Evolutionary conservation across 2,113 vertebrate genomes (phyloP), one percentile per base, ranked within the genome.

Genomic region (Ameiurus melas): DNA sequence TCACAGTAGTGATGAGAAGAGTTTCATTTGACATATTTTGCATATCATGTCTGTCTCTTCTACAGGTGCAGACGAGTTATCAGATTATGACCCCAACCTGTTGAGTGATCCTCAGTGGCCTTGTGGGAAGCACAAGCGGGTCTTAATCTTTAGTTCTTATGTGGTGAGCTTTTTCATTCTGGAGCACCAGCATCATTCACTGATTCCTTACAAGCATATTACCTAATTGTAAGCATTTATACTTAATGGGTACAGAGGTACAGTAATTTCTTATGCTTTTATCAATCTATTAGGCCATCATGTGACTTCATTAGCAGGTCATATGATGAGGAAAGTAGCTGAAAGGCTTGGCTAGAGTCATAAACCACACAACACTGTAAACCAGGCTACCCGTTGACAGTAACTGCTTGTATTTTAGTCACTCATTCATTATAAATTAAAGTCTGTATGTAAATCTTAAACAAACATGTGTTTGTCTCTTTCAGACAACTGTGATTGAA

Each of bases 31-130:
- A 17, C 47, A 30, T n/a, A 19, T 79, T 53, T 51, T 80, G n/a
- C 9, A 27, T n/a, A n/a, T 53, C 47, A 8, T 79, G 75, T n/a
- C 20, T 51, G 73, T 51, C 17, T 55, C 27, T 55, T 60, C 22
- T 60, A 3, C 92, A 98, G 97, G 94, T 91, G 92, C 89, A 2
- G 98, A 99, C 8, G 95, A 96, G 22, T 55, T 93, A 0, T 19
- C 90, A 2, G 98, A 99, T 71, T 99, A 99, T 27, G 97, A 99
- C 90, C 98, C 98, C 3, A 94, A 99, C 93, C 94, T 99, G 77
- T 96, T 99, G 90, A 98, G 98, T 55, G 98, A 99, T 92, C 98
- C 98, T 0, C 98, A 97, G 86, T 99, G 98, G 98, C 98, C 98
- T 25, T 99, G 98, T 66, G 98, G 98, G 87, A 97, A 98, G 91